Evolutionary conservation across 2,888 invertebrate species (phyloP).

Genomic region (Laspeyria flexula): DNA sequence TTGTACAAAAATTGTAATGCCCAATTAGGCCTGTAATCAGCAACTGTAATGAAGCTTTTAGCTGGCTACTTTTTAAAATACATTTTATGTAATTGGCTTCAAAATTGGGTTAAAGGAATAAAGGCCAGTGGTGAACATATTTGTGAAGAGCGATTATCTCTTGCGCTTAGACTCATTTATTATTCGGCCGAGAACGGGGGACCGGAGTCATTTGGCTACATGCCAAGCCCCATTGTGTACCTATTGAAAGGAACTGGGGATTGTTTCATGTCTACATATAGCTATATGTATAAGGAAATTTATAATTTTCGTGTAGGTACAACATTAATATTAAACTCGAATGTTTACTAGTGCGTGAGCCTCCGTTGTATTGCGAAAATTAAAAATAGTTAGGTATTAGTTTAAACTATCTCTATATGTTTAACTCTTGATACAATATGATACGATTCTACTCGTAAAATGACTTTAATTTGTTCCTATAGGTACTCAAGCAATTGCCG

Average conservation of each 20-base stretch:
- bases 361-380: too few relatives aligned
- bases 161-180: conserved; percentile 18
- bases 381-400: too few relatives aligned
- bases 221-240: conserved; percentile 34
- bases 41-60: background rate
- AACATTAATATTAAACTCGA: background rate
- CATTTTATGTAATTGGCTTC: background rate
- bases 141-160: conserved; percentile 26
- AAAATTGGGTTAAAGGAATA: conserved; percentile 4
- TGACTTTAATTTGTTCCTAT: background rate
- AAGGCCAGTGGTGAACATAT: conserved; percentile 10
- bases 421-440: too few relatives aligned
- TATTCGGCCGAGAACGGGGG: conserved; percentile 7
- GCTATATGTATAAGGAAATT: conserved; percentile 23
- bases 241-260: conserved; percentile 30
- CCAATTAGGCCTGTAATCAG: background rate
- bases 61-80: background rate
- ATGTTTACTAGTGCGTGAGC: too few relatives aligned
- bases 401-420: too few relatives aligned
- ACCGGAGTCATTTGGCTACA: conserved; percentile 14
- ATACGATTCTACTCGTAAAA: too few relatives aligned
- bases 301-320: conserved; percentile 31
- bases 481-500: background rate
- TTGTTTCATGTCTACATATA: conserved; percentile 24
- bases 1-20: background rate